Evolutionary conservation across 1,140 invertebrate genomes (phyloP), one percentile per base, ranked within the genome.

Genomic region (Mercenaria mercenaria): DNA sequence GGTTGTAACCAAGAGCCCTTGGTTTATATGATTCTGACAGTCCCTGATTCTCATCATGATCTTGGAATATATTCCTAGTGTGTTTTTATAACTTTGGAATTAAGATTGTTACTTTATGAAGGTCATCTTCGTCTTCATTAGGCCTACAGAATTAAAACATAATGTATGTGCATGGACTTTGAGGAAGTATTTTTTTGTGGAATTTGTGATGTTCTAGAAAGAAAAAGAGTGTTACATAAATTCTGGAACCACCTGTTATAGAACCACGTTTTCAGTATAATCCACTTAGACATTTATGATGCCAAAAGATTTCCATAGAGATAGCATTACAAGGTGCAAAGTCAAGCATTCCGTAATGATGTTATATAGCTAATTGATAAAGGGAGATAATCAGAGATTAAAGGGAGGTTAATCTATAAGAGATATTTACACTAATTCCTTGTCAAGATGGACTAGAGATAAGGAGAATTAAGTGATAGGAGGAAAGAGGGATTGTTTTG

Each of bases 371-470:
- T 64, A 64, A 26, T 72, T 39, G 67, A 72, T 72, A 72, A 72
- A 39, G 67, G 67, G 67, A 72, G 67, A 72, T 72, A 72, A 72
- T 72, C 4, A 3, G 18, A 72, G 67, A 72, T 72, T 72, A 72
- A 72, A 72, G 67, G 34, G 67, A 72, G 67, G 67, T 72, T 72
- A 72, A 72, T 72, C 67, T 41, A 20, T 72, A 20, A 72, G 8
- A 72, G 67, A 29, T 39, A 72, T 39, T n/a, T 37, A 72, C 34
- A 72, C 67, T 72, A 72, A 72, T 72, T 72, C 26, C 20, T 72
- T 72, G 67, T 72, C 67, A 39, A 39, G 67, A 72, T 72, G 34
- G 67, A 72, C 34, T 20, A 72, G 67, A 72, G 67, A 72, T 72
- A 72, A 72, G n/a, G 59, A 64, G 59, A 64, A 29, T 64, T 64